Base-by-base conservation (phyloP, 2,888 invertebrate genomes). In the Caradrina clavipalpis region DNA sequence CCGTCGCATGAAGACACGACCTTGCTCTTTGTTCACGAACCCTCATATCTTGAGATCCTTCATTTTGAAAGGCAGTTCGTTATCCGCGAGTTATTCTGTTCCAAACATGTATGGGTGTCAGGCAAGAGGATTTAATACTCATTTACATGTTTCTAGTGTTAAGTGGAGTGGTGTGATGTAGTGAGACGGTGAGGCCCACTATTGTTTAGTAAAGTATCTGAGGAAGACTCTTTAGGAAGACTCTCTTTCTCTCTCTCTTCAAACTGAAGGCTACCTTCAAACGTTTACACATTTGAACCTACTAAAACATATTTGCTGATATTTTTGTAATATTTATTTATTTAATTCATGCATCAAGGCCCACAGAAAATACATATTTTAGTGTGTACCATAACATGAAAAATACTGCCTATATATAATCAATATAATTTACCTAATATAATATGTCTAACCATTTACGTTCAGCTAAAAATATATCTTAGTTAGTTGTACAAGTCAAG, bases 31-130 rank as follows among this genome's bases (percentile, higher is more conserved):
- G 81, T 80, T 80, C 81, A 42, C 69, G 50, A 61, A 68, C 69
- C 65, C 67, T 70, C 75, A 75, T 75, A 75, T 72, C 63, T 59
- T 69, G 60, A 69, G 69, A 65, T 75, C 67, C 78, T 69, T 73
- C 73, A 70, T 72, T 80, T 69, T 74, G 80, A 77, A 79, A 79
- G 69, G 69, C 69, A 65, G 61, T 65, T 77, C 60, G 79, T 76
- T 78, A 76, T 78, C 50, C 60, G 63, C n/a, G 45, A 59, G 50
- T 65, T 60, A 49, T 72, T 78, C 73, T 73, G 60, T 54, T 55
- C 50, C 71, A 72, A 61, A 65, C 56, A 56, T 77, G 57, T 57
- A 45, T 50, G 58, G 67, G 11, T 66, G 31, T n/a, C 47, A 56
- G 55, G 21, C 50, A 67, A 68, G 26, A 50, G 39, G 68, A 55